A percentile compares a stretch with the other conserved stretches of the same genome.
Evolutionary conservation across 2,113 vertebrate genomes (phyloP).

Genomic region (Platichthys flesus): DNA sequence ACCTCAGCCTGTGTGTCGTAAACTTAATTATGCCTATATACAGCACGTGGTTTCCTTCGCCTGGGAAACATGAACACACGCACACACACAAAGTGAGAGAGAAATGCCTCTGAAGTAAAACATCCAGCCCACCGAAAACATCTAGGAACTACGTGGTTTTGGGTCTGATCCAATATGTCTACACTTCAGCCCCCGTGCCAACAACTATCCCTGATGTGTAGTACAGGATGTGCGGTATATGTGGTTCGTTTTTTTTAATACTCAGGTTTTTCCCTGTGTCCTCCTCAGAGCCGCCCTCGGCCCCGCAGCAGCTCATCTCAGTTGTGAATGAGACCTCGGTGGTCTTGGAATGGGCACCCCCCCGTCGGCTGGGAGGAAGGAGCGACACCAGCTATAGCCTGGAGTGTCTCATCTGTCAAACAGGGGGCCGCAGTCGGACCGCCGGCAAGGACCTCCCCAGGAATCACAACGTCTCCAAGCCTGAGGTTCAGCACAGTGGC

Average conservation of each 20-base stretch:
- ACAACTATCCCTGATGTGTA: constrained; percentile 6
- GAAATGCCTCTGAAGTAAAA: constrained; percentile 63
- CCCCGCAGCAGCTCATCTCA: constrained; percentile 95
- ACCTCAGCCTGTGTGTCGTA: constrained; percentile 70
- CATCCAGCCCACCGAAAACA: constrained; percentile 65
- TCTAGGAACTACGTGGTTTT: constrained; percentile 53
- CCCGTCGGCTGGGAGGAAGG: constrained; percentile 90
- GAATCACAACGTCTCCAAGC: constrained; percentile 59
- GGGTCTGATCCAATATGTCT: constrained; percentile 67
- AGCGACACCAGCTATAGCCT: constrained; percentile 92
- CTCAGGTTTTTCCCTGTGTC: constrained; percentile 7
- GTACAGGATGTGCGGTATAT: background rate
- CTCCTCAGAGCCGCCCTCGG: constrained; percentile 90
- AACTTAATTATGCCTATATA: constrained; percentile 80
- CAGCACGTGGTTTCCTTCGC: constrained; percentile 71
- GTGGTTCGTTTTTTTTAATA: constrained; percentile 23
- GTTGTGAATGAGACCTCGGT: constrained; percentile 97
- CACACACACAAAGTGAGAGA: constrained; percentile 35
- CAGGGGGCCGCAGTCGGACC: constrained; percentile 28
- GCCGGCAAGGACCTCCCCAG: constrained; percentile 30
- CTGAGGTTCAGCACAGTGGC: constrained; percentile 42
- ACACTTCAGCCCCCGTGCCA: constrained; percentile 39
- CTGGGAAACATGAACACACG: constrained; percentile 68
- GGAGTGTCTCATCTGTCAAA: constrained; percentile 92
- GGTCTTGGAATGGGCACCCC: constrained; percentile 95